Conservation (phyloP, 2,888 invertebrate species). For the Phragmatobia fuliginosa region DNA sequence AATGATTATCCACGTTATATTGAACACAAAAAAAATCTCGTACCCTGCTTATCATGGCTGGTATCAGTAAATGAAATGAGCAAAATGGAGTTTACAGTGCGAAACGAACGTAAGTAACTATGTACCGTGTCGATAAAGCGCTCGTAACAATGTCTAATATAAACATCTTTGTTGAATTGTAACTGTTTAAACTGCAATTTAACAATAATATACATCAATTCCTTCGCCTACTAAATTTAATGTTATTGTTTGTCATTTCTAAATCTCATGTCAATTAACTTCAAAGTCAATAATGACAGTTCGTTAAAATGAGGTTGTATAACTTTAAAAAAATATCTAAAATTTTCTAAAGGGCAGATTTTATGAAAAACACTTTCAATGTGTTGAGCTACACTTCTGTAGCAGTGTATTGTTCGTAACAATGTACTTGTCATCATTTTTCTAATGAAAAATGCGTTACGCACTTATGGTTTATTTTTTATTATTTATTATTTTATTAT, state of each 20-base stretch:
- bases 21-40: conserved; percentile 12
- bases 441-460: conserved; percentile 1
- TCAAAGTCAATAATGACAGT: conserved; percentile 2
- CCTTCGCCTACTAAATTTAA: too few species aligned
- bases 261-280: neutral
- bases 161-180: conserved; percentile 18
- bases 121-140: conserved; percentile 35
- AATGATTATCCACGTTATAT: neutral
- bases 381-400: too few species aligned
- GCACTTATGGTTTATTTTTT: neutral
- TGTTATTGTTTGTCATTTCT: neutral
- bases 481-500: too few species aligned
- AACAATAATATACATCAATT: neutral
- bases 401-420: too few species aligned
- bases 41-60: conserved; percentile 39
- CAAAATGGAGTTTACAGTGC: conserved; percentile 35
- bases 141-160: conserved; percentile 38
- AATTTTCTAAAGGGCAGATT: neutral
- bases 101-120: conserved; percentile 32
- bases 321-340: neutral
- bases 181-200: neutral
- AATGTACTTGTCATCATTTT: neutral
- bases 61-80: conserved; percentile 22
- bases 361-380: neutral
- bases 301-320: neutral